Percentiles rank a stretch among this genome's conserved stretches.
Evolutionary conservation across 2,888 invertebrate genomes (phyloP).

Genomic region (Merodon equestris): DNA sequence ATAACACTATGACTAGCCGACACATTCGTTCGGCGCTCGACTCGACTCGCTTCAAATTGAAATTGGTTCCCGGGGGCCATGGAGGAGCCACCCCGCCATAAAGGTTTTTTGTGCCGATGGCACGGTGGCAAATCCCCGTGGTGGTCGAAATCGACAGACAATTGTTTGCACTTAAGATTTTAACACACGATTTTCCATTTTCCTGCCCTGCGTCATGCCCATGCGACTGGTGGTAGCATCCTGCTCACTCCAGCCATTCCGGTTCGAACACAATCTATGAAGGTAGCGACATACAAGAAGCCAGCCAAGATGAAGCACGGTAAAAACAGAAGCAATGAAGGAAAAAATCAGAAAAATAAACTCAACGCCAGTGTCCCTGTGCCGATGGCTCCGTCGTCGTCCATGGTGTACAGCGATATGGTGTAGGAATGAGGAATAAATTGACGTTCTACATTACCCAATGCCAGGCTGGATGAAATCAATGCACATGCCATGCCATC

Average conservation of each 20-base stretch:
- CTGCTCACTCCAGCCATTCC: conserved; percentile 41
- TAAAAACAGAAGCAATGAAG: conserved; percentile 8
- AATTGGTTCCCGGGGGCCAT: conserved; percentile 48
- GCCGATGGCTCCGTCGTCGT: background rate
- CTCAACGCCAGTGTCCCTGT: conserved; percentile 45
- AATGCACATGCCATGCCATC: conserved; percentile 63
- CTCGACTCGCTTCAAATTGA: conserved; percentile 63
- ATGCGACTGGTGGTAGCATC: conserved; percentile 49
- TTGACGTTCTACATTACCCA: conserved; percentile 67
- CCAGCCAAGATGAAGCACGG: background rate
- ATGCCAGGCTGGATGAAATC: conserved; percentile 56
- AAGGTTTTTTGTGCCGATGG: conserved; percentile 71
- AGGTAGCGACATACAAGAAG: conserved; percentile 15
- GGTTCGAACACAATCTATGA: conserved; percentile 58
- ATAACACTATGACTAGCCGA: conserved; percentile 58
- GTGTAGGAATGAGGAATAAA: conserved; percentile 66
- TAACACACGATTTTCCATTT: conserved; percentile 77
- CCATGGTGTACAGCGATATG: conserved; percentile 51
- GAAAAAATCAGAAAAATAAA: conserved; percentile 17
- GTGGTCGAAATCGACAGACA: conserved; percentile 77
- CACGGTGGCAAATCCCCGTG: conserved; percentile 72
- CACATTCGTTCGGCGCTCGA: conserved; percentile 45
- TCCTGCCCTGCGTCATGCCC: conserved; percentile 65
- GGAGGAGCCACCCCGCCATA: conserved; percentile 51
- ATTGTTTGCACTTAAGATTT: conserved; percentile 80